A percentile compares a stretch with the other conserved stretches of the same genome.
Conservation (phyloP, 2,797 vertebrate genomes). For the Uromys caudimaculatus region DNA sequence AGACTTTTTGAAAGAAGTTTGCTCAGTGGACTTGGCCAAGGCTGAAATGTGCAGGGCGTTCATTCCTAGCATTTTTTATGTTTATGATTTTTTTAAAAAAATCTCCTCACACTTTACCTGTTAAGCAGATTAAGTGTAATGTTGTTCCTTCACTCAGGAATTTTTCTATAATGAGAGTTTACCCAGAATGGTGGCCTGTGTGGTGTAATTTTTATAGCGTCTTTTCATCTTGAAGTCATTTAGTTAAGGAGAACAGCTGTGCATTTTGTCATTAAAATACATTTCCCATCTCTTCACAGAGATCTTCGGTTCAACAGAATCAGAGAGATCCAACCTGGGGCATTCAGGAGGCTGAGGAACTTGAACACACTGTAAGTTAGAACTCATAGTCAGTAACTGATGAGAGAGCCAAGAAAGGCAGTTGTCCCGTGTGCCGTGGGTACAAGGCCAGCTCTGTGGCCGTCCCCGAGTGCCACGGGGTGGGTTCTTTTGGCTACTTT, state of each 20-base stretch:
- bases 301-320: slow-evolving; percentile 99
- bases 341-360: slow-evolving; percentile 94
- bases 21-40: neutral
- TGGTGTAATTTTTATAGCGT: neutral
- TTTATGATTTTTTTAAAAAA: neutral
- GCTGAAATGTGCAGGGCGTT: fast-evolving
- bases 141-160: neutral
- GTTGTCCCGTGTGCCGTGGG: fast-evolving
- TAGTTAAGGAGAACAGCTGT: neutral
- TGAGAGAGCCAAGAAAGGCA: too few relatives aligned
- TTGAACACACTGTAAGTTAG: slow-evolving; percentile 92
- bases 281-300: slow-evolving; percentile 85
- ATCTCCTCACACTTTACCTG: fast-evolving
- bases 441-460: neutral
- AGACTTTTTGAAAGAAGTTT: too few relatives aligned
- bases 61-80: neutral
- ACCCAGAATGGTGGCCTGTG: neutral
- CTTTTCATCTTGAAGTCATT: neutral
- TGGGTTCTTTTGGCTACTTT: neutral
- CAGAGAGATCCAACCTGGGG: slow-evolving; percentile 95
- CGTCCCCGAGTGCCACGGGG: neutral
- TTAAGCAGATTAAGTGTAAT: neutral
- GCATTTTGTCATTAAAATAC: neutral
- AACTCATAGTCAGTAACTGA: fast-evolving
- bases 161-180: too few relatives aligned